Conservation (phyloP, 2,113 vertebrate genomes). For the Cyanoderma ruficeps region DNA sequence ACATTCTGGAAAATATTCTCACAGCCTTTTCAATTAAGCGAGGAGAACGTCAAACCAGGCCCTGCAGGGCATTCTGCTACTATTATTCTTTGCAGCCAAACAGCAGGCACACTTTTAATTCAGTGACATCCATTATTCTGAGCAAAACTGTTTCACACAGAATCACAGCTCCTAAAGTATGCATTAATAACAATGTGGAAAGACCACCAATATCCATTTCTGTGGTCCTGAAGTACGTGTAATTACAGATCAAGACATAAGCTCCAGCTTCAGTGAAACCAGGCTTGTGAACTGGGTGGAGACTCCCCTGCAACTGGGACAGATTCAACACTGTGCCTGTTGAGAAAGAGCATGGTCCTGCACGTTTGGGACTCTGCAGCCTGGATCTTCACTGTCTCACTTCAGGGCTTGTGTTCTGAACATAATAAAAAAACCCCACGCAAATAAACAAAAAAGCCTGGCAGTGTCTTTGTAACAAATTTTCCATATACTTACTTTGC, state of each 20-base stretch:
- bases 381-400: not conserved
- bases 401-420: not conserved
- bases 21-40: not conserved
- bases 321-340: not conserved
- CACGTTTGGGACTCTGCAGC: not conserved
- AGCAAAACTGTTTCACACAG: not conserved
- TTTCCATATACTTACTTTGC: constrained; percentile 81
- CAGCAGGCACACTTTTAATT: constrained; percentile 15
- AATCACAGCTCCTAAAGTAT: constrained; percentile 22
- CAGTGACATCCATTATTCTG: not conserved
- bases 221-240: not conserved
- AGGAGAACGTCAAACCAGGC: constrained; percentile 12
- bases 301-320: not conserved
- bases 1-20: constrained; percentile 37
- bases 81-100: constrained; percentile 57
- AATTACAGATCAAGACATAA: not conserved
- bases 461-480: not conserved
- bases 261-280: not conserved
- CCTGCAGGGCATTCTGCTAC: constrained; percentile 16
- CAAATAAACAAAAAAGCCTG: not conserved
- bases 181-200: not conserved
- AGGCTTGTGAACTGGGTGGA: not conserved
- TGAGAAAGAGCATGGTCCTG: not conserved
- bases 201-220: not conserved
- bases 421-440: not conserved